Percentiles rank a stretch among this genome's conserved stretches.
Evolutionary conservation across 2,113 vertebrate species (phyloP).

Genomic region (Empidonax alnorum): DNA sequence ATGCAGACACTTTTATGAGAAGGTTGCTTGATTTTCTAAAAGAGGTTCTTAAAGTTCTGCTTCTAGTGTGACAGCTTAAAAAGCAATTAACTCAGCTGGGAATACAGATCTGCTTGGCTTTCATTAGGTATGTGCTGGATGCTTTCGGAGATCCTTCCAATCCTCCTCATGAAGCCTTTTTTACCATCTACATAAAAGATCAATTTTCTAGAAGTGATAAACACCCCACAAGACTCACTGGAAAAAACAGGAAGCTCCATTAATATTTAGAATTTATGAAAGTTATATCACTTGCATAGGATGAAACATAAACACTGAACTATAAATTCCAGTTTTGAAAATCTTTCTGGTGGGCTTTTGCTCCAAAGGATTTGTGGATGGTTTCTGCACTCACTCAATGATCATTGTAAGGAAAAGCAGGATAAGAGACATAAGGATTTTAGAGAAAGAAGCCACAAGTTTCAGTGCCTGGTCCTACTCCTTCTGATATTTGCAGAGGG

Average conservation of each 20-base stretch:
- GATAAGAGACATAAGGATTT: background rate
- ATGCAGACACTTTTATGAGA: background rate
- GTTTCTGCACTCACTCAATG: background rate
- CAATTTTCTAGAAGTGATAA: background rate
- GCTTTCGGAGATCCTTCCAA: background rate
- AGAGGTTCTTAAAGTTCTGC: background rate
- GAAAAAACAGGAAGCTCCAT: background rate
- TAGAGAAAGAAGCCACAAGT: background rate
- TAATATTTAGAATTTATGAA: background rate
- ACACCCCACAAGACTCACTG: background rate
- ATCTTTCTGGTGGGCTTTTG: background rate
- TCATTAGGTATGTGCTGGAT: background rate
- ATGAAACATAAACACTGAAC: background rate
- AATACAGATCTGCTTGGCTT: conserved; percentile 5
- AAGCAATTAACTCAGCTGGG: background rate
- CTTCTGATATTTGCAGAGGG: background rate
- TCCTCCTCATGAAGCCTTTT: background rate
- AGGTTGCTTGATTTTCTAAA: background rate
- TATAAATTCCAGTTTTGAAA: background rate
- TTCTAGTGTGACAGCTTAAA: background rate
- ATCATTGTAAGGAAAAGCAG: background rate
- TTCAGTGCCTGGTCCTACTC: background rate
- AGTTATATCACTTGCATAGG: background rate
- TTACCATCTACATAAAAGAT: background rate
- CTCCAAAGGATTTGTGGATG: background rate